A percentile compares a stretch with the other conserved stretches of the same genome.
phyloP scores from a whole-genome alignment of 2,113 vertebrate genomes.

The Theristicus caerulescens region DNA sequence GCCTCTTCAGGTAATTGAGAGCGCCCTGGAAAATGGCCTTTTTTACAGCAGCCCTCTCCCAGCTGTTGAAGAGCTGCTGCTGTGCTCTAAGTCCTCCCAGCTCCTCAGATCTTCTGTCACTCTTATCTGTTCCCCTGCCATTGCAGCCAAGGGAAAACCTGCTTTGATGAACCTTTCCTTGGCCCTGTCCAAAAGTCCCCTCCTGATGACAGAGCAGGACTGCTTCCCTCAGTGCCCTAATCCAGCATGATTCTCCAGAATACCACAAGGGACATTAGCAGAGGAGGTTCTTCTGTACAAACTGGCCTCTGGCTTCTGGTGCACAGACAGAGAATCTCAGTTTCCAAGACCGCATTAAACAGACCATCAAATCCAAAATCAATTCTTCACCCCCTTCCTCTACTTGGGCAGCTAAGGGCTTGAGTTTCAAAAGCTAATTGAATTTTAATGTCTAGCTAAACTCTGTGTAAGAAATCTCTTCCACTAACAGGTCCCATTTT shows the following conservation, averaged over 20 bases:
- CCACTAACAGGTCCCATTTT: slow-evolving; percentile 10
- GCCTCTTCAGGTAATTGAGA: not conserved
- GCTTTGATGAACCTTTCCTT: not conserved
- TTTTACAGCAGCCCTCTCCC: not conserved
- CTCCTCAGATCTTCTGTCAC: not conserved
- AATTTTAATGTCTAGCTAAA: slow-evolving; percentile 42
- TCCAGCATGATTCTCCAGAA: accelerated
- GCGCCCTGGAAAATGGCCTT: not conserved
- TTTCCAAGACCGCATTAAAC: not conserved
- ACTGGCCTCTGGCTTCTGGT: not conserved
- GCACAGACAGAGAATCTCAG: not conserved
- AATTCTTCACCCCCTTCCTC: not conserved
- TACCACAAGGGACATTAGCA: not conserved
- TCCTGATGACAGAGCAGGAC: not conserved
- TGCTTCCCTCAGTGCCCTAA: not conserved
- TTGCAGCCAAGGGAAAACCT: not conserved
- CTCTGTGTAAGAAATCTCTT: slow-evolving; percentile 38
- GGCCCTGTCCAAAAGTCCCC: not conserved
- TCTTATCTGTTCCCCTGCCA: not conserved
- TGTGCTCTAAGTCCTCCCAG: not conserved
- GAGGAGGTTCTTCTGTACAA: not conserved
- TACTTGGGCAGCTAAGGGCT: slow-evolving; percentile 3
- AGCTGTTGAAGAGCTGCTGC: not conserved
- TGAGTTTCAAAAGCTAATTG: slow-evolving; percentile 50
- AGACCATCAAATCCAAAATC: slow-evolving; percentile 18